A percentile compares a stretch with the other conserved stretches of the same genome.
These are phyloP conservation scores for Mus spretus DNA, from an alignment of 2,797 vertebrate species.

Conservation along the genomic window DNA sequence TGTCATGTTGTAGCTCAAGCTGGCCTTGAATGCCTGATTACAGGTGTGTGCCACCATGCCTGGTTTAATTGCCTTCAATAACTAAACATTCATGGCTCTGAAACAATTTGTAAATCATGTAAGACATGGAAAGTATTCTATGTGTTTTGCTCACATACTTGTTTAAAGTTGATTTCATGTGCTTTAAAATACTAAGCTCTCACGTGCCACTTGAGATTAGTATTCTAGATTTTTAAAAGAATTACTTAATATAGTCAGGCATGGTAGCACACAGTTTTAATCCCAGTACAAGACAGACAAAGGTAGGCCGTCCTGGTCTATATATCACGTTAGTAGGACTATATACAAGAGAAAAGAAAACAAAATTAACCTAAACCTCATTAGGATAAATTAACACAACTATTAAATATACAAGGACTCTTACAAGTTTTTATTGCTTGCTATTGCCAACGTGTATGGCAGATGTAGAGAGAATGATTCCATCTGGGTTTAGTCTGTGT, in stretches of 20 bases:
- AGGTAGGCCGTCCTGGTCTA: background rate
- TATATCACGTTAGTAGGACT: background rate
- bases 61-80: background rate
- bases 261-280: background rate
- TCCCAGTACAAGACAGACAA: background rate
- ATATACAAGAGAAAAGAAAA: background rate
- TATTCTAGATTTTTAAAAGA: slow-evolving; percentile 51
- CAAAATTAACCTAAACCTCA: background rate
- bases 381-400: slow-evolving; percentile 24
- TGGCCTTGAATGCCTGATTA: background rate
- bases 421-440: background rate
- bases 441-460: slow-evolving; percentile 3
- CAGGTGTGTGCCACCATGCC: background rate
- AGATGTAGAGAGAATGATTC: slow-evolving; percentile 7
- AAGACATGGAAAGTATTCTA: slow-evolving; percentile 5
- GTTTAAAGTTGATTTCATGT: slow-evolving; percentile 49
- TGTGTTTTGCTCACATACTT: slow-evolving; percentile 20
- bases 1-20: background rate
- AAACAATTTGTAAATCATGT: slow-evolving; percentile 41
- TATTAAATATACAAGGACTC: background rate
- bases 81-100: background rate
- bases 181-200: slow-evolving; percentile 28
- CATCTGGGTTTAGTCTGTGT: slow-evolving; percentile 45
- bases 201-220: background rate
- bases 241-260: background rate